Evolutionary conservation across 2,113 vertebrate genomes (phyloP), one percentile per base, ranked within the genome.

Genomic region (Crotalus tigris): DNA sequence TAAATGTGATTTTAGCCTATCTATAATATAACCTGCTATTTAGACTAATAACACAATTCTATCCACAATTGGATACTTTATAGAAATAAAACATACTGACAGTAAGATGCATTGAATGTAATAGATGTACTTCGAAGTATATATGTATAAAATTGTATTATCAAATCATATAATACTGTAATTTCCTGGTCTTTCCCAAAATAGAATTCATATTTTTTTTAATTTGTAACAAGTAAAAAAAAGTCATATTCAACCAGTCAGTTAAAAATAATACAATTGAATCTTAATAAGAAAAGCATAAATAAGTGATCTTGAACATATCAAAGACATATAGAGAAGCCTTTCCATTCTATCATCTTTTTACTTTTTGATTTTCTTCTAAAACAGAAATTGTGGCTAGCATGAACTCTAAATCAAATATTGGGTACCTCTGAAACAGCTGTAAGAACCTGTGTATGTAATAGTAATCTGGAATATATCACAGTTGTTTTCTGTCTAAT

Each of bases 401-500:
- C 81, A n/a, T 58, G 24, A 51, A 58, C 17, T 85, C 53, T 51
- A 58, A 88, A 59, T 5, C 2, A 85, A 91, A 85, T 5, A 39
- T 15, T 46, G 49, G 29, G 11, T 46, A 85, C 26, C 44, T 9
- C 57, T 64, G 59, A 88, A 88, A 26, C 33, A 89, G 1, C 51
- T 87, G 44, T 51, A 87, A 19, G 24, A 49, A 59, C 57, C 15
- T 69, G 69, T 57, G 33, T 81, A 23, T 92, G 55, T 51, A 55
- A 54, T 23, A 55, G n/a, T 19, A 17, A 10, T n/a, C 24, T 92
- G 59, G 15, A 81, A 94, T 69, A 88, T 33, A 94, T 33, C 94
- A 91, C 95, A 90, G 93, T 93, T 89, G 69, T 94, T 54, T 17
- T 64, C 17, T 93, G 91, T 92, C 94, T 92, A 92, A 95, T 2